Conservation (phyloP, 1,140 invertebrate genomes). For the Lordiphosa mommai region DNA sequence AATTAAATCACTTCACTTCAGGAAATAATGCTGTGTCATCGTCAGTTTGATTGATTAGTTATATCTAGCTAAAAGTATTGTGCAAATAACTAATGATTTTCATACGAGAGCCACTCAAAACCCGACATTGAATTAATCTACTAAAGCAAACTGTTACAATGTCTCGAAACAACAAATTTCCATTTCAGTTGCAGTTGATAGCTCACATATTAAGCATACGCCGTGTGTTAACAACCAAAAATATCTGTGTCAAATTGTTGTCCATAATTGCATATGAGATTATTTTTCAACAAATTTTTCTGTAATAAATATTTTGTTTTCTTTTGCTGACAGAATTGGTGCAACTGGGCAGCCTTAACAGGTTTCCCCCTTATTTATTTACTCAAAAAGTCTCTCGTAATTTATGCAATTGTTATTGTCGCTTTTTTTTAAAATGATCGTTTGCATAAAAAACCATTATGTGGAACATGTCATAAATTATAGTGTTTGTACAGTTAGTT, state of each 20-base stretch:
- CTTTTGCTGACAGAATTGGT: constrained; percentile 65
- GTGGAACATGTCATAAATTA: constrained; percentile 75
- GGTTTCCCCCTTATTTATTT: constrained; percentile 31
- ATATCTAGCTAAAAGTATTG: constrained; percentile 38
- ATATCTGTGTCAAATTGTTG: constrained; percentile 30
- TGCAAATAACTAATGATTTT: constrained; percentile 45
- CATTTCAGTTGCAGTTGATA: constrained; percentile 43
- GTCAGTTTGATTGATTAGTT: constrained; percentile 57
- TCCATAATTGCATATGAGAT: constrained; percentile 68
- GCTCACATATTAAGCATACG: constrained; percentile 61
- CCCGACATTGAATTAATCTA: constrained; percentile 47
- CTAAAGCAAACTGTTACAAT: constrained; percentile 56
- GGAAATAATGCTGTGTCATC: constrained; percentile 44
- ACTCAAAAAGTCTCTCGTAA: constrained; percentile 5
- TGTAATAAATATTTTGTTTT: constrained; percentile 70
- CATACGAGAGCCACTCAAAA: constrained; percentile 18
- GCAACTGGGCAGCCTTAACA: constrained; percentile 52
- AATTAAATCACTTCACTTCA: constrained; percentile 24
- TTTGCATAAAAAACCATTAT: constrained; percentile 77
- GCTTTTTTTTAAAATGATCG: constrained; percentile 54
- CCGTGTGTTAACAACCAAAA: constrained; percentile 31
- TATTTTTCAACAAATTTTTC: constrained; percentile 37
- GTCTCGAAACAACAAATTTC: constrained; percentile 41
- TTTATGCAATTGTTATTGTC: constrained; percentile 64
- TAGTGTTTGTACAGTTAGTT: constrained; percentile 73